phyloP scores from a whole-genome alignment of 2,888 invertebrate genomes.

The Rhagonycha lutea region DNA sequence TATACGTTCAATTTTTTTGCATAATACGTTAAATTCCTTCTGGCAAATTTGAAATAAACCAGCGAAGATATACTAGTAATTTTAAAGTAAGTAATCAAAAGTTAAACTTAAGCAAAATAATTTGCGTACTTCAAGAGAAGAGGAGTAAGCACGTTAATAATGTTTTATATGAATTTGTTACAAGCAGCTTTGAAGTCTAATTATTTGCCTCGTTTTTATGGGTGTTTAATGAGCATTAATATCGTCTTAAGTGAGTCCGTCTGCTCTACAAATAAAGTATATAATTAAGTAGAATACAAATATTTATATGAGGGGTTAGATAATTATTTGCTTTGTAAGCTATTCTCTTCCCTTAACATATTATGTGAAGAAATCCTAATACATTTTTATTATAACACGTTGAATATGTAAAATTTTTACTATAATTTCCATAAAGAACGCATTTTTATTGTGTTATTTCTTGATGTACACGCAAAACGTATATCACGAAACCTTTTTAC shows the following conservation, averaged over 20 bases:
- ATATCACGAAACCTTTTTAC: slow-evolving; percentile 26
- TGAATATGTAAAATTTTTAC: slow-evolving; percentile 25
- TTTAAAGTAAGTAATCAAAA: background rate
- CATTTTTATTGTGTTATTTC: slow-evolving; percentile 17
- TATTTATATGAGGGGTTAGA: slow-evolving; percentile 14
- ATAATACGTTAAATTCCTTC: background rate
- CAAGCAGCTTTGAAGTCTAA: slow-evolving; percentile 6
- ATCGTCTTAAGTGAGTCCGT: slow-evolving; percentile 37
- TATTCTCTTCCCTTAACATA: slow-evolving; percentile 9
- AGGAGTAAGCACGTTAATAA: slow-evolving; percentile 8
- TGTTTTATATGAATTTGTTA: slow-evolving; percentile 6
- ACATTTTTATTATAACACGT: slow-evolving; percentile 22
- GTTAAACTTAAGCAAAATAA: background rate
- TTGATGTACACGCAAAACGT: slow-evolving; percentile 23
- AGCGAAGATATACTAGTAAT: background rate
- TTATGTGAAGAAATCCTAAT: slow-evolving; percentile 23
- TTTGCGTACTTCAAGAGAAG: background rate
- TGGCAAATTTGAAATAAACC: background rate
- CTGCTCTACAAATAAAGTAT: slow-evolving; percentile 28
- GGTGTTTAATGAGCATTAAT: slow-evolving; percentile 38
- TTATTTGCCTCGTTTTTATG: slow-evolving; percentile 40
- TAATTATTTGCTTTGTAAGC: background rate
- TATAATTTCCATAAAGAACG: slow-evolving; percentile 20
- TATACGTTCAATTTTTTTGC: background rate
- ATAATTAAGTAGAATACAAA: slow-evolving; percentile 22